Conservation (phyloP, 1,140 invertebrate species). For the Temnothorax nylanderi region DNA sequence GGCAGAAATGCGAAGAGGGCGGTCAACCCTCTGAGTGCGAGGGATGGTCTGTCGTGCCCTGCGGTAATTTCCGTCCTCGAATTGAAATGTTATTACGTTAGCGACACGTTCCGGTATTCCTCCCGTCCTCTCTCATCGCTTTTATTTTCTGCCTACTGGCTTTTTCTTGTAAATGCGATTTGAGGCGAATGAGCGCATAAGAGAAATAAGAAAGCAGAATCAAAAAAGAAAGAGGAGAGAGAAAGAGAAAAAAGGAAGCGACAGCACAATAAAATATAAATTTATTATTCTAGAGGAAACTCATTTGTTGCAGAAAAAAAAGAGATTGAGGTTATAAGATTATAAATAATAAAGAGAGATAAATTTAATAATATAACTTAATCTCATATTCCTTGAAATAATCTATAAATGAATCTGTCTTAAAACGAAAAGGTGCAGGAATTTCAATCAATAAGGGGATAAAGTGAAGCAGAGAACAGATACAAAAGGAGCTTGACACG, state of each 20-base stretch:
- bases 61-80: conserved; percentile 83
- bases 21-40: conserved; percentile 69
- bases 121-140: not conserved
- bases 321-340: not conserved
- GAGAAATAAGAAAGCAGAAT: conserved; percentile 4
- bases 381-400: not conserved
- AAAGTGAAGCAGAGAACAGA: conserved; percentile 33
- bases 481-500: conserved; percentile 38
- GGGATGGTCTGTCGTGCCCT: conserved; percentile 65
- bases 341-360: not conserved
- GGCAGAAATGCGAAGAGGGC: conserved; percentile 10
- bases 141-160: conserved; percentile 64
- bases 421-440: not conserved
- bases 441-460: conserved; percentile 20
- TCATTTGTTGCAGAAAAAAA: not conserved
- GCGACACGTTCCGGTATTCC: conserved; percentile 78
- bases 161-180: conserved; percentile 69
- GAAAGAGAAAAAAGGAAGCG: not conserved
- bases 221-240: not conserved
- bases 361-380: not conserved
- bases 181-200: conserved; percentile 17
- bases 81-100: conserved; percentile 85
- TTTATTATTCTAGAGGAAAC: not conserved
- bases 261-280: not conserved
- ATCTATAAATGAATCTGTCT: not conserved